A percentile compares a stretch with the other conserved stretches of the same genome.
Conservation (phyloP, 2,888 invertebrate species). For the Lasius platythorax region DNA sequence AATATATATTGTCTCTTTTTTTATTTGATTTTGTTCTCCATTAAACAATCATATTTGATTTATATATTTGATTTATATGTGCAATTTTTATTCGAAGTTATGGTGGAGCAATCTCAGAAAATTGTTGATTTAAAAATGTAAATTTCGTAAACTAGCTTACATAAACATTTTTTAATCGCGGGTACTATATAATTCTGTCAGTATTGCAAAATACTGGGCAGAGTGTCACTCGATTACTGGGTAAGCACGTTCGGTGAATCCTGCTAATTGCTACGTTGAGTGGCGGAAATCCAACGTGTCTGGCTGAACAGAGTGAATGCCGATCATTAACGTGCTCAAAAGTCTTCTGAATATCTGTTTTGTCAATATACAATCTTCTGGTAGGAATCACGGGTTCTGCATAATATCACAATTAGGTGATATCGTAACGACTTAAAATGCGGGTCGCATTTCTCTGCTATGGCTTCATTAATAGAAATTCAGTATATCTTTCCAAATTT, state of each 20-base stretch:
- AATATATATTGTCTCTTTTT: background rate
- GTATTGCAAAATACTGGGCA: constrained; percentile 54
- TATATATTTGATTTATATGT: background rate
- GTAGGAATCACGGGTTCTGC: constrained; percentile 30
- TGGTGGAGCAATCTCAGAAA: background rate
- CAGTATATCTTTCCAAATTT: background rate
- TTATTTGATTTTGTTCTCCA: constrained; percentile 10
- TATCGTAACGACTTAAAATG: background rate
- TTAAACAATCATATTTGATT: background rate
- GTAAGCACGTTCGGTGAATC: constrained; percentile 80
- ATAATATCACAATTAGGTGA: constrained; percentile 7
- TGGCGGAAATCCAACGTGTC: constrained; percentile 80
- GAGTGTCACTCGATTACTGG: constrained; percentile 73
- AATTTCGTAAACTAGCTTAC: constrained; percentile 17
- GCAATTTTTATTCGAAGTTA: background rate
- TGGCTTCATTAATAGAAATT: background rate
- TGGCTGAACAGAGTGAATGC: constrained; percentile 75
- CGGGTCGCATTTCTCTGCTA: background rate
- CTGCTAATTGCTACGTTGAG: constrained; percentile 82
- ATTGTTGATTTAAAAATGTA: background rate
- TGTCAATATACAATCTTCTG: constrained; percentile 48
- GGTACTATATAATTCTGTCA: constrained; percentile 27
- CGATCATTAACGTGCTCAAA: constrained; percentile 80
- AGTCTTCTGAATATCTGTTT: constrained; percentile 73
- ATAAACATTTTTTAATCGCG: background rate